Evolutionary conservation across 1,140 invertebrate species (phyloP).

Genomic region (Marisa cornuarietis): DNA sequence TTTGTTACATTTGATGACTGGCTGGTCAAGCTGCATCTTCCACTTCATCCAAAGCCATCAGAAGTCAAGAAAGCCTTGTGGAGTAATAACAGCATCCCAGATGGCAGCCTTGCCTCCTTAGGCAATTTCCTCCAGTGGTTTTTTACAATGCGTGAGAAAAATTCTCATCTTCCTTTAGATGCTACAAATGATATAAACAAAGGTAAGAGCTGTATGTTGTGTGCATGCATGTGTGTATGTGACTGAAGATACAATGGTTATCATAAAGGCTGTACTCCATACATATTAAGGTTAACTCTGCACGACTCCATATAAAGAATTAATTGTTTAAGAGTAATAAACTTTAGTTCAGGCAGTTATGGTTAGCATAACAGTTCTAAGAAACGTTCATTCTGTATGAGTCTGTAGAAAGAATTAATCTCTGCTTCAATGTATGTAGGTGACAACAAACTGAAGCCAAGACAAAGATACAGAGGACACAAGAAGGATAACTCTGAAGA

Average conservation of each 20-base stretch:
- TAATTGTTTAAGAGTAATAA: no score
- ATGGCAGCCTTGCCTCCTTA: conserved; percentile 51
- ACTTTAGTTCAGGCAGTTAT: no score
- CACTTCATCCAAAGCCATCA: conserved; percentile 30
- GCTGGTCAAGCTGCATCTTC: conserved; percentile 48
- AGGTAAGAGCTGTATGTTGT: conserved; percentile 19
- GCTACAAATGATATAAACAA: conserved; percentile 12
- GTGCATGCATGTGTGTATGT: conserved; percentile 1
- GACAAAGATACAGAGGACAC: not conserved
- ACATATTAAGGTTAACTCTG: not conserved
- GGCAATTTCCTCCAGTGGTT: conserved; percentile 56
- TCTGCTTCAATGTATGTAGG: no score
- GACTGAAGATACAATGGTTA: conserved; percentile 28
- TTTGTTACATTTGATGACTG: conserved; percentile 43
- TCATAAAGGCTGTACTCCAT: not conserved
- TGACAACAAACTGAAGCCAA: no score
- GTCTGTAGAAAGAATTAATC: not conserved
- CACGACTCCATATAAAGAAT: no score
- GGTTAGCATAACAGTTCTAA: conserved; percentile 12
- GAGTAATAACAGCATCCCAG: conserved; percentile 48
- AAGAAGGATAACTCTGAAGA: not conserved
- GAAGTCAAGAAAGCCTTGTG: conserved; percentile 49
- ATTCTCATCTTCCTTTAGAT: not conserved
- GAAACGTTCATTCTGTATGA: not conserved
- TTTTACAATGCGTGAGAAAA: conserved; percentile 24